phyloP scores from a whole-genome alignment of 2,888 invertebrate species.

The Germaria angustata region DNA sequence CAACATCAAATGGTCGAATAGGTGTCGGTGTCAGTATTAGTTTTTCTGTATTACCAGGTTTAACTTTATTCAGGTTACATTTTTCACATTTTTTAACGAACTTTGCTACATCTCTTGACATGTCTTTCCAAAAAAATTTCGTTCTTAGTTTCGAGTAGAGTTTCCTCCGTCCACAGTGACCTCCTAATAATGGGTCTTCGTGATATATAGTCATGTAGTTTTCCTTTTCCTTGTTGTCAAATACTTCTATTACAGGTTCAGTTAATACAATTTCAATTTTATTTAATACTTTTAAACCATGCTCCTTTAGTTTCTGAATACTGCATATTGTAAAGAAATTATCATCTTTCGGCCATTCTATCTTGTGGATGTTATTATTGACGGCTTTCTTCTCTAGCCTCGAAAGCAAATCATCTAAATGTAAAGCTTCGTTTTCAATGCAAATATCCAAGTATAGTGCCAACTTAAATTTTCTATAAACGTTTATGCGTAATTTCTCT shows the following conservation, averaged over 20 bases:
- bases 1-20: not conserved
- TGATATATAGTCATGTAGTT: not conserved
- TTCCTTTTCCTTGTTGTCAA: constrained; percentile 27
- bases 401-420: constrained; percentile 39
- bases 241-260: constrained; percentile 12
- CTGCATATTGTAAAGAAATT: no score
- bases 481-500: constrained; percentile 1
- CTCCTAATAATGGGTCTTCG: constrained; percentile 21
- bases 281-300: constrained; percentile 13
- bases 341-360: constrained; percentile 37
- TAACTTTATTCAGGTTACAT: constrained; percentile 57
- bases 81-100: constrained; percentile 41
- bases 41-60: constrained; percentile 20
- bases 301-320: constrained; percentile 2
- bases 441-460: no score
- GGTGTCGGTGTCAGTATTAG: no score
- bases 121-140: constrained; percentile 57
- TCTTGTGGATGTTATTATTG: not conserved
- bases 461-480: constrained; percentile 17
- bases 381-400: not conserved
- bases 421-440: constrained; percentile 32
- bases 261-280: constrained; percentile 21
- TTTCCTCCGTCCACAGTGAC: constrained; percentile 27
- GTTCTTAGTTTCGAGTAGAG: constrained; percentile 41
- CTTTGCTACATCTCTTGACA: constrained; percentile 30